Conservation (phyloP, 2,797 vertebrate genomes). For the Myotis daubentonii region DNA sequence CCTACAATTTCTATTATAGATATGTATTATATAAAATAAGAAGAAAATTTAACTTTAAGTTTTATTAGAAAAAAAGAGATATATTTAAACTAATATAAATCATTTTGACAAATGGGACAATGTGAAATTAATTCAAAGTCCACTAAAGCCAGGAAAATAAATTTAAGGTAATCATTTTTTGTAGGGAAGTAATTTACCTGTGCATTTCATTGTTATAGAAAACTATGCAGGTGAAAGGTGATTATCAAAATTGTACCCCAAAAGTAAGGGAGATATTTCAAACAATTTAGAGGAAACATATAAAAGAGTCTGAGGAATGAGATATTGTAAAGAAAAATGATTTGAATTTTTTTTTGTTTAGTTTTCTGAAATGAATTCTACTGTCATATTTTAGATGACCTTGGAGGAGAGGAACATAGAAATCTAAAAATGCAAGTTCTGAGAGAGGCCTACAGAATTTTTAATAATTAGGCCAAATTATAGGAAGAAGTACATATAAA, state of each 20-base stretch:
- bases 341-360: background rate
- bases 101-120: background rate
- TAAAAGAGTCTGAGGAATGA: background rate
- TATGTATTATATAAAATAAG: background rate
- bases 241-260: background rate
- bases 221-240: background rate
- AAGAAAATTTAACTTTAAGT: background rate
- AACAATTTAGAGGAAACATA: background rate
- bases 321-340: background rate
- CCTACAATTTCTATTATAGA: background rate
- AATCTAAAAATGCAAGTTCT: background rate
- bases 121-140: background rate
- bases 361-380: background rate
- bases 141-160: background rate
- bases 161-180: background rate
- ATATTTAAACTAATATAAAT: slow-evolving; percentile 3
- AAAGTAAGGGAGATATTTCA: background rate
- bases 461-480: background rate
- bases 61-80: background rate
- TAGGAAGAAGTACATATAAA: background rate
- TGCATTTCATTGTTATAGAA: background rate
- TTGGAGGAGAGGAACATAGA: background rate
- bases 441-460: background rate
- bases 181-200: background rate
- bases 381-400: background rate